phyloP scores from a whole-genome alignment of 92 coral and sea anemone species.

The Epizoanthus stellaris region DNA sequence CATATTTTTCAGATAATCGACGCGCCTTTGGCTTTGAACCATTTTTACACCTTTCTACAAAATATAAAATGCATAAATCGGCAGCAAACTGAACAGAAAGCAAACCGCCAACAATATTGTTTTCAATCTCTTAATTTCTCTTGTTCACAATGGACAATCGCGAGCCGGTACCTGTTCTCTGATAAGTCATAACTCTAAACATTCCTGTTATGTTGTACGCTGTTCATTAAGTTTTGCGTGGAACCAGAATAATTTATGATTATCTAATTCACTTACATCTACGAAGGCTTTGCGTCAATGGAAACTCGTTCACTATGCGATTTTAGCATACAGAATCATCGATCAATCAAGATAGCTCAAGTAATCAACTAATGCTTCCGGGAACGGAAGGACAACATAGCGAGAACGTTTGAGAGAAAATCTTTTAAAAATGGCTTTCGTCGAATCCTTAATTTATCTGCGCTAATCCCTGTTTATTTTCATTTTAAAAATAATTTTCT shows the following conservation, averaged over 20 bases:
- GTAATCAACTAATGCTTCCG: not conserved
- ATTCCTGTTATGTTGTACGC: not conserved
- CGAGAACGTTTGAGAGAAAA: not conserved
- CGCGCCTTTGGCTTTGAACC: no score
- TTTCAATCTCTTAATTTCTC: conserved; percentile 10
- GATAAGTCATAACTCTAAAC: not conserved
- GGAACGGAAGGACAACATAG: not conserved
- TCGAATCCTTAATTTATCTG: not conserved
- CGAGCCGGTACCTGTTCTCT: conserved; percentile 11
- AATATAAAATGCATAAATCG: no score
- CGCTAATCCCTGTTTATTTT: not conserved
- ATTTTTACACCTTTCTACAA: no score
- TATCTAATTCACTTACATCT: not conserved
- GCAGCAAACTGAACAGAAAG: no score
- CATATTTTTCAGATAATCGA: no score
- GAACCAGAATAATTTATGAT: not conserved
- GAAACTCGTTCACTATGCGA: not conserved
- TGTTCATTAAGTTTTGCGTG: conserved; percentile 3
- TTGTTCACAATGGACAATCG: not conserved
- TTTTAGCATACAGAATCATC: not conserved
- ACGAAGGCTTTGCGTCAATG: not conserved
- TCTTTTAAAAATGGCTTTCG: not conserved
- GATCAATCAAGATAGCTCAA: not conserved
- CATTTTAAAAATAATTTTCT: not conserved
- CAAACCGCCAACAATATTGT: not conserved